phyloP scores from a whole-genome alignment of 2,113 vertebrate genomes.

The Cheilinus undulatus region DNA sequence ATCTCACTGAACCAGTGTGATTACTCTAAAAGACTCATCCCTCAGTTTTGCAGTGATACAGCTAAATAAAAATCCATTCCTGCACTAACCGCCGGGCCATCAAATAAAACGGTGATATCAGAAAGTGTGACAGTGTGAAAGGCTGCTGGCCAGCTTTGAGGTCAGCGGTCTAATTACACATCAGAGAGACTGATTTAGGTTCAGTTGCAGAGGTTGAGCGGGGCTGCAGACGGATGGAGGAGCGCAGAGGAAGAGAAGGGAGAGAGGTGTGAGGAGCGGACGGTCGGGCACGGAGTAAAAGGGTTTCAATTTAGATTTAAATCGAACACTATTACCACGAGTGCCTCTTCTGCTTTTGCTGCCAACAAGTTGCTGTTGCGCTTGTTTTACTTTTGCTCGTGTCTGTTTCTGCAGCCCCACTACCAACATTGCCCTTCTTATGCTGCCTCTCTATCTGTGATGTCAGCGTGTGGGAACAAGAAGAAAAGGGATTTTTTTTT shows the following conservation, averaged over 20 bases:
- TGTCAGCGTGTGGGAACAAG: not conserved
- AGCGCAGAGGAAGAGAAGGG: slow-evolving; percentile 24
- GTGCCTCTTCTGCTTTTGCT: not conserved
- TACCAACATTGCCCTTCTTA: not conserved
- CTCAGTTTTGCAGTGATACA: not conserved
- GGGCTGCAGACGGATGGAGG: slow-evolving; percentile 46
- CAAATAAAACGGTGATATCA: slow-evolving; percentile 63
- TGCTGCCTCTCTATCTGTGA: not conserved
- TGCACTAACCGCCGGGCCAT: slow-evolving; percentile 3
- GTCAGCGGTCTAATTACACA: slow-evolving; percentile 77
- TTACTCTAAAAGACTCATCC: not conserved
- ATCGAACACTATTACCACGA: slow-evolving; percentile 24
- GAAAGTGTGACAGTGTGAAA: slow-evolving; percentile 62
- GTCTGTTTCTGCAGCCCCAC: not conserved
- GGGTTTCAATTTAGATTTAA: slow-evolving; percentile 58
- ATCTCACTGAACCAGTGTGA: not conserved
- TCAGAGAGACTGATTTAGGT: slow-evolving; percentile 70
- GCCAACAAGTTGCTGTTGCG: not conserved
- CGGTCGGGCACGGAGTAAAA: slow-evolving; percentile 33
- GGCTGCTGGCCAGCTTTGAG: slow-evolving; percentile 58
- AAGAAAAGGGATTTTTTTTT: not conserved
- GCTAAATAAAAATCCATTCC: not conserved
- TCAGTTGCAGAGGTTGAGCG: slow-evolving; percentile 54
- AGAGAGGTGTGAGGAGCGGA: slow-evolving; percentile 23
- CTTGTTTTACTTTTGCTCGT: slow-evolving; percentile 4